Evolutionary conservation across 2,888 invertebrate genomes (phyloP), one percentile per base, ranked within the genome.

Genomic region (Asteroscopus sphinx): DNA sequence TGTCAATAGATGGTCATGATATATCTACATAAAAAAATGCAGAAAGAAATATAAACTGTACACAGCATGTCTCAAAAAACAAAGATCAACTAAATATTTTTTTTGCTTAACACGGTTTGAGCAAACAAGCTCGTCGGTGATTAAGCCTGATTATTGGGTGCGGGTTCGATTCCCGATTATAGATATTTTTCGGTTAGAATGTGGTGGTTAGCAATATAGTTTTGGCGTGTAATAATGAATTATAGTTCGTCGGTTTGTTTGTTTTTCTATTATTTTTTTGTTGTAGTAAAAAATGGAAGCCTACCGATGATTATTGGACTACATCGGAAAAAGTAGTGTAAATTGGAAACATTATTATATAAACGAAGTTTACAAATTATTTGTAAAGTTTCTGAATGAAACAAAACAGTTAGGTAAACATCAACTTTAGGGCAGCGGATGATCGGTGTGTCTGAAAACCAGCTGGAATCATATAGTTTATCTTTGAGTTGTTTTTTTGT

Each of bases 111-210:
- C 79, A 81, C 77, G 79, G 77, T 44, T 59, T 84, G 79, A 75
- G 67, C 83, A 85, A 90, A 89, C 88, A 87, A 87, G 81, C 48
- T 47, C 44, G 53, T 51, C 60, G 44, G 80, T 82, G 86, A 93
- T 93, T 92, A 92, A 79, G 67, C 73, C 69, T 90, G 92, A 92
- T 92, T 90, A 89, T 79, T 83, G 90, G 92, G 86, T 89, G 84
- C 83, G 68, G 81, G 81, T 88, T 90, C 83, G 88, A 86, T 83
- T 81, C 85, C 79, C 84, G 92, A 93, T 93, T 93, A 93, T 92
- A 92, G 87, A 83, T 75, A 93, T 93, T 91, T 87, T 82, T 82
- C 75, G 80, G 78, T 85, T 82, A 82, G 77, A 83, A 81, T 83
- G 90, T 88, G 87, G 82, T 85, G 86, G 87, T 83, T 81, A 72